Conservation (phyloP, 2,888 invertebrate species). For the Stomorhina lunata region DNA sequence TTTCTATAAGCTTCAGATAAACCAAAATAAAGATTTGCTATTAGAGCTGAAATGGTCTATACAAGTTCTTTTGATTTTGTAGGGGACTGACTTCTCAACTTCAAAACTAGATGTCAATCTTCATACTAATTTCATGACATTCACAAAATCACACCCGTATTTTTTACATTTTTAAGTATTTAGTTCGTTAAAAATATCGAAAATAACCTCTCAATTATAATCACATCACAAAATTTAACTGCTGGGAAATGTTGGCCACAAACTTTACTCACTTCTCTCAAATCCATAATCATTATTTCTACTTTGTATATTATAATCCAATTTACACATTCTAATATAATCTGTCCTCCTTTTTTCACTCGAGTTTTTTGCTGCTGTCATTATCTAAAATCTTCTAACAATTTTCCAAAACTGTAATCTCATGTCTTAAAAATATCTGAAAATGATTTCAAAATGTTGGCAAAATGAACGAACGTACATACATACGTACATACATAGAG, state of each 20-base stretch:
- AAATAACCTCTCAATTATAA: too few species aligned
- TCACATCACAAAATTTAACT: too few species aligned
- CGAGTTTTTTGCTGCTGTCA: neutral
- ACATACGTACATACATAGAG: neutral
- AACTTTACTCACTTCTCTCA: neutral
- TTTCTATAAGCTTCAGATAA: too few species aligned
- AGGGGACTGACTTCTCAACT: too few species aligned
- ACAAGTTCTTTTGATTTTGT: too few species aligned
- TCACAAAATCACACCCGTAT: too few species aligned
- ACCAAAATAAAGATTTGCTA: too few species aligned
- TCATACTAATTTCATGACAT: too few species aligned
- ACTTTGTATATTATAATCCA: constrained; percentile 60
- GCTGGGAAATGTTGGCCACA: neutral
- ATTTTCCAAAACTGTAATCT: constrained; percentile 47
- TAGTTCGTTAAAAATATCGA: too few species aligned
- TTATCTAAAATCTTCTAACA: constrained; percentile 36
- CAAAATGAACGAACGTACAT: neutral
- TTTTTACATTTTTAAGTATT: too few species aligned
- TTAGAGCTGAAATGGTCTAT: too few species aligned
- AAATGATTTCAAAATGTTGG: neutral
- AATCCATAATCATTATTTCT: constrained; percentile 8
- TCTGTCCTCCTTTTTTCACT: constrained; percentile 28
- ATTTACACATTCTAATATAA: constrained; percentile 40
- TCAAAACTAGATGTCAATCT: too few species aligned
- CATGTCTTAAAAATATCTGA: constrained; percentile 19